phyloP scores from a whole-genome alignment of 2,888 invertebrate species.

The Agrilus mali region DNA sequence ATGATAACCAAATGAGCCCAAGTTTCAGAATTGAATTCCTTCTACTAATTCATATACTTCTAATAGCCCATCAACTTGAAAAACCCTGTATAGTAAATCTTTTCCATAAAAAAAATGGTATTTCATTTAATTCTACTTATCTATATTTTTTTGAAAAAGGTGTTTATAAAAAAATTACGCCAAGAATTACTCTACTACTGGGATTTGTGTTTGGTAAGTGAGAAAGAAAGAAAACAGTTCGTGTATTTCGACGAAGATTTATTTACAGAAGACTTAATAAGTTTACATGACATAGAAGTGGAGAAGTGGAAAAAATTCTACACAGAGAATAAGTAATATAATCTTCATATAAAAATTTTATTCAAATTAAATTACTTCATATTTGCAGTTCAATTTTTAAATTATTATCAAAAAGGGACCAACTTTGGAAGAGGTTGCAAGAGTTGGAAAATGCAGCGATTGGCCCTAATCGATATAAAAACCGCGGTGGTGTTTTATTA shows the following conservation, averaged over 20 bases:
- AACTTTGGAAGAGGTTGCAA: constrained; percentile 62
- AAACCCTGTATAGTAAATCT: no score
- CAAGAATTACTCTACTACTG: constrained; percentile 60
- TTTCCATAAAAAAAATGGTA: not conserved
- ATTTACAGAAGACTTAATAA: constrained; percentile 68
- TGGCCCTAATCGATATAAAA: constrained; percentile 74
- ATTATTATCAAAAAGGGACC: constrained; percentile 50
- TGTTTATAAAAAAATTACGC: constrained; percentile 53
- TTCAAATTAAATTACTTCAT: constrained; percentile 3
- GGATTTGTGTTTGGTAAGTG: constrained; percentile 62
- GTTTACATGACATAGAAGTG: constrained; percentile 66
- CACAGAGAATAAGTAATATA: constrained; percentile 45
- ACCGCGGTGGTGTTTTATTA: constrained; percentile 75
- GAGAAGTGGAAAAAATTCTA: constrained; percentile 54
- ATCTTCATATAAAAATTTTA: not conserved
- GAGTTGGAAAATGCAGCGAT: constrained; percentile 62
- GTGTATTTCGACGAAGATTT: constrained; percentile 50
- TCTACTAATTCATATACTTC: no score
- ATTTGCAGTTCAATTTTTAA: constrained; percentile 47
- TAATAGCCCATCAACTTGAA: no score
- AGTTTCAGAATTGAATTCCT: no score
- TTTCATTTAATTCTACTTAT: constrained; percentile 1
- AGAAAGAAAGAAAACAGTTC: constrained; percentile 47
- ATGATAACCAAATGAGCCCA: no score
- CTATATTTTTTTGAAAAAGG: constrained; percentile 25